Evolutionary conservation across 2,113 vertebrate genomes (phyloP), one percentile per base, ranked within the genome.

Genomic region (Protobothrops mucrosquamatus): DNA sequence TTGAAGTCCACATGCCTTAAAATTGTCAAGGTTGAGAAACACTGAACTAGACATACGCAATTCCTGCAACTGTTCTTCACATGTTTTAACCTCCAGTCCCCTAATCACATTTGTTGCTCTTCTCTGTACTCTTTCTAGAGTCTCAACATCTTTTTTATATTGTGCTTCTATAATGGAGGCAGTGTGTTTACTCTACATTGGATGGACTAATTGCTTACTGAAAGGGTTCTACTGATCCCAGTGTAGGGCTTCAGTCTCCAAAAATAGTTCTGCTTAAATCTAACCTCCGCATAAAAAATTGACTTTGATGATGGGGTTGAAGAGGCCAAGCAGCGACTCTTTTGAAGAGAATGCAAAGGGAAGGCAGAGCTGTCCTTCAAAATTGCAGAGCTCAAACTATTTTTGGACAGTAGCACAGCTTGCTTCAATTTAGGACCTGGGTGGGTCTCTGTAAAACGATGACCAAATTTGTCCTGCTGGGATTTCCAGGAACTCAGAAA

Each of bases 261-360:
- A 91, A 97, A 97, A 97, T 94, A 95, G 94, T 93, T 93, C 81
- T 51, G 91, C 95, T 97, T 97, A 96, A 95, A 94, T 95, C 95
- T 94, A 96, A 96, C 96, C 96, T 97, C 96, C 88, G 56, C 93
- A 94, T 88, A 92, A 95, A 96, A 94, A 29, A 91, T 95, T 95
- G 54, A 85, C 92, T 96, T 92, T 96, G 96, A 97, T 97, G 95
- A 96, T 94, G 92, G 94, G 57, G 55, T 26, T 3, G 95, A 94
- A 91, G 91, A 96, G 92, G 94, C 95, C 96, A 86, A 91, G 92
- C 95, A 94, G 61, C n/a, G 88, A 92, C 95, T 95, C 95, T 93
- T 91, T 91, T 96, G 96, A 93, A 91, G 93, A 69, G 92, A 95
- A 87, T 29, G 89, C 92, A n/a, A 91, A 0, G n/a, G 48, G 29